Conservation (phyloP, 2,113 vertebrate genomes). For the Rhabdornis inornatus region DNA sequence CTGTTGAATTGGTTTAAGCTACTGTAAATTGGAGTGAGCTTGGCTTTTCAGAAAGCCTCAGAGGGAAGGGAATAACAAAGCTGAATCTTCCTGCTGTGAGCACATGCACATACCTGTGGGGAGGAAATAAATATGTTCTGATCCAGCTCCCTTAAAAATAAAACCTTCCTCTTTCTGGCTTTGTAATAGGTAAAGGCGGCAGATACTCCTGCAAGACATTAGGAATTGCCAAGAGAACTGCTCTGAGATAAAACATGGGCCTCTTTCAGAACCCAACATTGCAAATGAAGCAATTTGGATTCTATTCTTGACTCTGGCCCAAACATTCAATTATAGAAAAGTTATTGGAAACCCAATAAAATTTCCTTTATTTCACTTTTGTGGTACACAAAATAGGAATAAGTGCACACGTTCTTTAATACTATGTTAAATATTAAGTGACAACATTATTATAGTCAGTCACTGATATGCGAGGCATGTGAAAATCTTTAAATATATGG, state of each 20-base stretch:
- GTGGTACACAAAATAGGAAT: background rate
- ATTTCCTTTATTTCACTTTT: background rate
- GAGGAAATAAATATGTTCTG: background rate
- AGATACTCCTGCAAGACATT: background rate
- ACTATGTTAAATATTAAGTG: background rate
- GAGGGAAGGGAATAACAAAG: background rate
- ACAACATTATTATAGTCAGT: background rate
- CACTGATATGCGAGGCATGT: background rate
- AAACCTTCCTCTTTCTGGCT: background rate
- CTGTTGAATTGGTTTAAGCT: background rate
- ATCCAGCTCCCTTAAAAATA: background rate
- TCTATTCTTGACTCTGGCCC: background rate
- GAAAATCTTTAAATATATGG: background rate
- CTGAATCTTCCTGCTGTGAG: background rate
- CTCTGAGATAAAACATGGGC: background rate
- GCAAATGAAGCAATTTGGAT: conserved; percentile 34
- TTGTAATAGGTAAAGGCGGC: background rate
- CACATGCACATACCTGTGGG: background rate
- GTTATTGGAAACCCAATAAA: conserved; percentile 21
- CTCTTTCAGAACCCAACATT: background rate
- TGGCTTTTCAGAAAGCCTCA: background rate
- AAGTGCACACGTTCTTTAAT: background rate
- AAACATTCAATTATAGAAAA: conserved; percentile 25
- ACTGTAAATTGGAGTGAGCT: background rate
- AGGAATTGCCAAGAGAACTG: background rate